phyloP scores from a whole-genome alignment of 2,113 vertebrate genomes.

The Oceanodroma tethys region DNA sequence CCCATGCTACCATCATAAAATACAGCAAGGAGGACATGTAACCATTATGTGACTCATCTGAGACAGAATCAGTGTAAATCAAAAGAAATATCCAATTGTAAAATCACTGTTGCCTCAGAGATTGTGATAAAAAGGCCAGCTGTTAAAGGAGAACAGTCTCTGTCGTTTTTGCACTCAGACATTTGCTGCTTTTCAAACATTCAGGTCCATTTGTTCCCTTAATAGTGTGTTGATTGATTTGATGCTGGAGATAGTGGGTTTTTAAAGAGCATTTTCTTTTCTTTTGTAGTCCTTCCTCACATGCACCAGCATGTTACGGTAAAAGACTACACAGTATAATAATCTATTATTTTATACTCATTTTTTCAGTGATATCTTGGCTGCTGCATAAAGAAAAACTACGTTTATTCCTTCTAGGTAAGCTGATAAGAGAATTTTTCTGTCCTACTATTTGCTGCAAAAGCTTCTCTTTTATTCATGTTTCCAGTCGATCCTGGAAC shows the following conservation, averaged over 20 bases:
- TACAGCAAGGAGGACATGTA: neutral
- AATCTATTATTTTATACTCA: neutral
- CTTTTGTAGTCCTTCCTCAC: neutral
- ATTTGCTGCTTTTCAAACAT: neutral
- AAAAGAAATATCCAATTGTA: neutral
- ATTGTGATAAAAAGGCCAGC: neutral
- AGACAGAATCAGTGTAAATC: neutral
- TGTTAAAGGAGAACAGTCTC: neutral
- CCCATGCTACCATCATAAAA: neutral
- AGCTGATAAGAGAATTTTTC: neutral
- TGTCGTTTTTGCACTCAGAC: neutral
- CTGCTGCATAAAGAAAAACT: neutral
- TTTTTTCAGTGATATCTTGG: neutral
- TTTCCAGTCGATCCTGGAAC: neutral
- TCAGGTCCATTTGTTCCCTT: neutral
- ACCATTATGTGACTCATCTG: neutral
- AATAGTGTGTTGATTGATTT: neutral
- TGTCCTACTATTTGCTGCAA: neutral
- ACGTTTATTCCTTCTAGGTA: neutral
- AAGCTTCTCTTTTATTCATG: neutral
- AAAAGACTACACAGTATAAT: neutral
- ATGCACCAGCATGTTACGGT: fast-evolving
- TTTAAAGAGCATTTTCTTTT: neutral
- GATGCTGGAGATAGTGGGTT: neutral
- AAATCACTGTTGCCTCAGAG: neutral